Conservation (phyloP, 2,113 vertebrate species). For the Boleophthalmus pectinirostris region DNA sequence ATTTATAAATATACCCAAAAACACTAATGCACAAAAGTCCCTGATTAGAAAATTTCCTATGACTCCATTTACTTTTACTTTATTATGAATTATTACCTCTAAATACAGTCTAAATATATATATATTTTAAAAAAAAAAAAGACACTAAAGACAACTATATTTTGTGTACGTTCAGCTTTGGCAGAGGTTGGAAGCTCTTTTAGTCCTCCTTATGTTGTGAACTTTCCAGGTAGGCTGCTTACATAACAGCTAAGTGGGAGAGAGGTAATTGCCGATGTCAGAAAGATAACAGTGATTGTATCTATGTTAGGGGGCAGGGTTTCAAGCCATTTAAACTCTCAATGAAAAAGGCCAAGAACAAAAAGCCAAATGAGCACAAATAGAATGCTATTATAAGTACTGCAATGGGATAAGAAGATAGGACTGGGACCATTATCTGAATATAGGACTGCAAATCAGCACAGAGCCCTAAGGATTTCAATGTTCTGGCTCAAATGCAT, state of each 20-base stretch:
- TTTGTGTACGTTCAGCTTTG: not conserved
- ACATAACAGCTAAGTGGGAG: constrained; percentile 46
- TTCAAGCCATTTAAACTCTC: not conserved
- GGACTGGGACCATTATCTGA: constrained; percentile 52
- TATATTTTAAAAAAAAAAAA: too few relatives aligned
- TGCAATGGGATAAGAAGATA: not conserved
- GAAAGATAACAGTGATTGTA: constrained; percentile 42
- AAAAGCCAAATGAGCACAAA: not conserved
- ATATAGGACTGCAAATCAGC: constrained; percentile 74
- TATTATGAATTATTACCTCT: too few relatives aligned
- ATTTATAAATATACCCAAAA: not conserved
- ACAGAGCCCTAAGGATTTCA: constrained; percentile 67
- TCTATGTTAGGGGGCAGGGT: constrained; percentile 33
- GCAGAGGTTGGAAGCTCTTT: constrained; percentile 20
- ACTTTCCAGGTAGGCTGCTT: constrained; percentile 41
- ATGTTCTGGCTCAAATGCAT: constrained; percentile 55
- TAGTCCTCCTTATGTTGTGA: constrained; percentile 26
- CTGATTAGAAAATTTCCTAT: too few relatives aligned
- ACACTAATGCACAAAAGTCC: not conserved
- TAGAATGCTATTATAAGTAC: not conserved
- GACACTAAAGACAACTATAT: too few relatives aligned
- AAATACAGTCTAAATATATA: too few relatives aligned
- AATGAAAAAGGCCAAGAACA: constrained; percentile 8
- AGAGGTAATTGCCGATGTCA: constrained; percentile 41
- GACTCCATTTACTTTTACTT: not conserved